These are phyloP conservation scores for Microdon myrmicae DNA, from an alignment of 2,888 invertebrate species.

Conservation along the genomic window DNA sequence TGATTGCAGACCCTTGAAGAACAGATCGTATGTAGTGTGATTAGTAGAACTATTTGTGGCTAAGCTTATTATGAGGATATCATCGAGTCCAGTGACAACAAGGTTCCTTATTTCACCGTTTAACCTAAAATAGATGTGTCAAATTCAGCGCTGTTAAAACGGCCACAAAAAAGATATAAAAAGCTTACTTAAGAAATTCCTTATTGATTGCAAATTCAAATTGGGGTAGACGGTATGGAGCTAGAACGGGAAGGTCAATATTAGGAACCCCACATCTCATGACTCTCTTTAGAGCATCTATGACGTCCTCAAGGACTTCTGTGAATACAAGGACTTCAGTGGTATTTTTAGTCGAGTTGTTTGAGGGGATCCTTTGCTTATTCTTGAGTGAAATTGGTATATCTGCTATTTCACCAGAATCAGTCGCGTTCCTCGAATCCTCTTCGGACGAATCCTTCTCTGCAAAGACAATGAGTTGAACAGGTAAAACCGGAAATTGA, in stretches of 20 bases:
- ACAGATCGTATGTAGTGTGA: constrained; percentile 53
- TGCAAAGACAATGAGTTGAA: no score
- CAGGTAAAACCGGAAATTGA: no score
- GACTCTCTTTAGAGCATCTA: constrained; percentile 53
- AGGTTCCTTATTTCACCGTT: constrained; percentile 56
- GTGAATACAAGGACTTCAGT: no score
- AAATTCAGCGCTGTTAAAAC: neutral
- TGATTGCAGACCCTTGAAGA: constrained; percentile 53
- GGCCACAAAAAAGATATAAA: no score
- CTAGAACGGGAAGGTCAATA: constrained; percentile 54
- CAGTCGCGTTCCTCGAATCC: no score
- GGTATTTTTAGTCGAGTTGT: no score
- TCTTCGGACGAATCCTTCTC: no score
- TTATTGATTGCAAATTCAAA: constrained; percentile 9
- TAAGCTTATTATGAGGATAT: constrained; percentile 52
- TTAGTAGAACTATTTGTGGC: constrained; percentile 46
- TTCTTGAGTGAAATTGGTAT: no score
- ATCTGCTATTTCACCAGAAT: no score
- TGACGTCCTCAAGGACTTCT: constrained; percentile 19
- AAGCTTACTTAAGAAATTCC: constrained; percentile 9
- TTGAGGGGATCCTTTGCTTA: no score
- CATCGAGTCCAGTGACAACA: constrained; percentile 53
- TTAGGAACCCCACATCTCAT: constrained; percentile 57
- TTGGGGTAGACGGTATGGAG: constrained; percentile 41
- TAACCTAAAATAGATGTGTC: constrained; percentile 12